These are phyloP conservation scores for Drosophila parthenogenetica DNA, from an alignment of 2,888 invertebrate species.

Conservation along the genomic window DNA sequence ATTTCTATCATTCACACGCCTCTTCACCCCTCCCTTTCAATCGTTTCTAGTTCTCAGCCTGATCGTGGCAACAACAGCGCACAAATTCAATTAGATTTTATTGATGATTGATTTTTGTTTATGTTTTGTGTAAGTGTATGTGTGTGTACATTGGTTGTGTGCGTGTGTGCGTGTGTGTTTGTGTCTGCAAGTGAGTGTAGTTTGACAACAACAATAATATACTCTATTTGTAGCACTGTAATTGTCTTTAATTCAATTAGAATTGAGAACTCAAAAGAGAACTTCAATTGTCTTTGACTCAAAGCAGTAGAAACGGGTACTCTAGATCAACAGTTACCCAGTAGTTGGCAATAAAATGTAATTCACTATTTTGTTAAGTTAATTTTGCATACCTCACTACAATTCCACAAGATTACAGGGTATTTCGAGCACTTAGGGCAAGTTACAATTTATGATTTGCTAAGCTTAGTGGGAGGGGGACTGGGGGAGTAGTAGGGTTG, in stretches of 20 bases:
- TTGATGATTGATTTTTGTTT: constrained; percentile 75
- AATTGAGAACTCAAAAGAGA: constrained; percentile 39
- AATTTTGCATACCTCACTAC: background rate
- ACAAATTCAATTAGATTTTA: constrained; percentile 80
- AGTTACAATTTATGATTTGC: constrained; percentile 25
- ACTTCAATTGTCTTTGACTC: constrained; percentile 60
- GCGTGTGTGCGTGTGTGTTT: constrained; percentile 14
- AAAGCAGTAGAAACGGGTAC: background rate
- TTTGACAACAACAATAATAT: background rate
- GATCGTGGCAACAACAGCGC: constrained; percentile 50
- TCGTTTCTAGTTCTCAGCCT: constrained; percentile 19
- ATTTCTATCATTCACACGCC: background rate
- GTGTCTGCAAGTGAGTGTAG: constrained; percentile 18
- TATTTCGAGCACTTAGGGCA: constrained; percentile 10
- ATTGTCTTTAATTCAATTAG: constrained; percentile 77
- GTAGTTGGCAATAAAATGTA: background rate
- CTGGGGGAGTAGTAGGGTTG: background rate
- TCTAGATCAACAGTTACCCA: background rate
- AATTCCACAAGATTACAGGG: background rate
- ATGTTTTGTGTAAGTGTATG: background rate
- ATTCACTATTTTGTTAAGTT: too few species aligned
- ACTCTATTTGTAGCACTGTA: constrained; percentile 33
- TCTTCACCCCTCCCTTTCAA: background rate
- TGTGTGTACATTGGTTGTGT: constrained; percentile 7
- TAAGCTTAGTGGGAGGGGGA: background rate